Conservation (phyloP, 2,888 invertebrate genomes). For the Rotaria macrura region DNA sequence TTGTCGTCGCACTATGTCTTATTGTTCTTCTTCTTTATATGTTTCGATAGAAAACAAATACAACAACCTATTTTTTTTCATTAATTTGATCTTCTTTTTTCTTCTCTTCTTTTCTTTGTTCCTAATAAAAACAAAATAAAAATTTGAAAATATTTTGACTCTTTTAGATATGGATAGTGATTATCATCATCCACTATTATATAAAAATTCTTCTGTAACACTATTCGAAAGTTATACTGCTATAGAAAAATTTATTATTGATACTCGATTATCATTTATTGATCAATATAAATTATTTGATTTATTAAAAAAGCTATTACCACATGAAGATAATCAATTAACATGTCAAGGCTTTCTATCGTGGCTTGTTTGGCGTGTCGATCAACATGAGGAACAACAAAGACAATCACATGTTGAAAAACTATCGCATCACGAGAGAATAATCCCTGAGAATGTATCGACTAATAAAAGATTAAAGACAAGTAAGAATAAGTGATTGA, state of each 20-base stretch:
- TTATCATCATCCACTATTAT: not conserved
- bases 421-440: not conserved
- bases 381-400: not conserved
- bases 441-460: not conserved
- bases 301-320: not conserved
- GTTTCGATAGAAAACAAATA: conserved; percentile 36
- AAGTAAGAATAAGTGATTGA: not conserved
- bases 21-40: conserved; percentile 60
- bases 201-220: not conserved
- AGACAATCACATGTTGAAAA: not conserved
- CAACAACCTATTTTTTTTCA: not conserved
- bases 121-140: not conserved
- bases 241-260: conserved; percentile 14
- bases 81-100: not conserved
- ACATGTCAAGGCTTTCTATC: not conserved
- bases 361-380: not conserved
- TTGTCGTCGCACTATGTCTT: conserved; percentile 75
- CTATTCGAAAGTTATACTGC: not conserved
- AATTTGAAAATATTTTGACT: not conserved
- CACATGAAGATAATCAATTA: not conserved
- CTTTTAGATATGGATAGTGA: not conserved
- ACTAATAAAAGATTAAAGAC: not conserved
- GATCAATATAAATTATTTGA: conserved; percentile 17
- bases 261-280: not conserved
- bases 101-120: not conserved